Base-by-base conservation (phyloP, 2,888 invertebrate species). In the Megastigmus dorsalis region DNA sequence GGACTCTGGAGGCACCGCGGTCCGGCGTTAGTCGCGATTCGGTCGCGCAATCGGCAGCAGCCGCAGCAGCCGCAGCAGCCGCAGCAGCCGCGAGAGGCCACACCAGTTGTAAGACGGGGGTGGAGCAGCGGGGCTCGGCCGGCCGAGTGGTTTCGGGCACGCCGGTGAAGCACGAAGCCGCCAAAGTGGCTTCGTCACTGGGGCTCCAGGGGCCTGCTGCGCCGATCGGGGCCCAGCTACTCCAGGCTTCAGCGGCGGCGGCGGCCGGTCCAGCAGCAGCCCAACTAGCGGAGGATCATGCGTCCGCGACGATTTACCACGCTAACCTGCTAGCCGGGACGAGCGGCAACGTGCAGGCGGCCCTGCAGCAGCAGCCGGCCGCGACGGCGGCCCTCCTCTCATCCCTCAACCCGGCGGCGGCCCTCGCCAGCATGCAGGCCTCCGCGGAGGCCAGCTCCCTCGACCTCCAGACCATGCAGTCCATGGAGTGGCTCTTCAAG, bases 401-500 rank as follows among this genome's bases (percentile, higher is more conserved):
- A 76, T 83, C 85, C 78, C 84, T 87, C 65, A 85, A 84, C 81
- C 84, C 86, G 81, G 83, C 83, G 80, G 85, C 85, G 26, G 70
- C 73, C 41, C 89, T 91, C 92, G 88, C 92, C 89, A 91, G 90
- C 89, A 92, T 93, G 91, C 92, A 94, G 91, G 86, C 90, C 82
- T 90, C 90, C 88, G 89, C 90, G 87, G 92, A 92, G 92, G 92
- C 93, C 90, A 92, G 92, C 87, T 94, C 94, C 91, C 95, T 95
- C 93, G 95, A 96, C 92, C 93, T 95, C 91, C 95, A 95, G 92
- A 93, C 95, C 90, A 95, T 95, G 93, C 95, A 95, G 92, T 95
- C 95, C 89, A 95, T 96, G 96, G 96, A 96, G 92, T 96, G 96
- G 96, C 93, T 96, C 89, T 96, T 96, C 92, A 96, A 96, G 93